Evolutionary conservation across 35 echinoderm and acorn worm genomes (phyloP).

Genomic region (Ptychodera flava): DNA sequence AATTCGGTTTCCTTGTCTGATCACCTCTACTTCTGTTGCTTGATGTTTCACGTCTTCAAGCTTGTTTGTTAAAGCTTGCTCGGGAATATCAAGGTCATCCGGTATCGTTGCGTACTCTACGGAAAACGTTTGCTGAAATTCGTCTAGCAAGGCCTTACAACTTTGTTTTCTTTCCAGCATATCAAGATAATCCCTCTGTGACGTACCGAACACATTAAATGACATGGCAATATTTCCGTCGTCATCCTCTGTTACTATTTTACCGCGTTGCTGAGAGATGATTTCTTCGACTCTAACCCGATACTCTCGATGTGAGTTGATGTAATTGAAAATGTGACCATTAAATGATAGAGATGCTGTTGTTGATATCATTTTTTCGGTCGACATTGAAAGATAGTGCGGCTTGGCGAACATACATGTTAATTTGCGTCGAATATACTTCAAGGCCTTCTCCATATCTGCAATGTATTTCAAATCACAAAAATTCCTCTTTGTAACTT

Average conservation of each 20-base stretch:
- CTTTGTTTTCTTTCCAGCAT: not conserved
- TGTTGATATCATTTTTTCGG: not conserved
- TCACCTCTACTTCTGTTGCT: not conserved
- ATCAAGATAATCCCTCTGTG: not conserved
- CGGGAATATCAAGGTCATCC: not conserved
- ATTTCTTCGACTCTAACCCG: not conserved
- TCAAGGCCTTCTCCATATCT: not conserved
- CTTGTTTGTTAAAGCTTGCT: not conserved
- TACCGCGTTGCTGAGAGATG: not conserved
- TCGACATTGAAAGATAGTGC: not conserved
- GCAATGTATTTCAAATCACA: not conserved
- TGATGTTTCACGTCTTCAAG: not conserved
- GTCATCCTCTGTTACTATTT: not conserved
- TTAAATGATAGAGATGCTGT: not conserved
- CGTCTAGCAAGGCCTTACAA: not conserved
- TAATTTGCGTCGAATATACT: not conserved
- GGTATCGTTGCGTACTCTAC: not conserved
- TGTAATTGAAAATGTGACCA: not conserved
- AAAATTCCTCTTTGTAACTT: too few relatives aligned
- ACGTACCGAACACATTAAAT: not conserved
- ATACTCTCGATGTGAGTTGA: not conserved
- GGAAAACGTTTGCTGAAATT: not conserved
- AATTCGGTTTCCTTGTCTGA: not conserved
- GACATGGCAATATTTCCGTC: not conserved
- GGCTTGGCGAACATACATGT: not conserved